phyloP scores from a whole-genome alignment of 2,113 vertebrate species.

The Onychostoma macrolepis region DNA sequence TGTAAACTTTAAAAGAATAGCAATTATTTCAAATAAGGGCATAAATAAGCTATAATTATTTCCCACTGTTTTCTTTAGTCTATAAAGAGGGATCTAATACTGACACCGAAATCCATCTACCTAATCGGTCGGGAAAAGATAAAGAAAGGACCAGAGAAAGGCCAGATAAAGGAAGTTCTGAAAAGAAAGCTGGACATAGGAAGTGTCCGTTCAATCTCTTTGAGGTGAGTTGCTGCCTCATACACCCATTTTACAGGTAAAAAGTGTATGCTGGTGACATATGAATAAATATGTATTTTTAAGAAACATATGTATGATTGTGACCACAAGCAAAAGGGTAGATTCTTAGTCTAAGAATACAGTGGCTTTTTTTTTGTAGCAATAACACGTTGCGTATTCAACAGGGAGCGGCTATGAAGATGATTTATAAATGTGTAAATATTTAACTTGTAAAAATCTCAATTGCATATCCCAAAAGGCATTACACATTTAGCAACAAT shows the following conservation, averaged over 20 bases:
- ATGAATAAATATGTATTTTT: background rate
- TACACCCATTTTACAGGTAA: background rate
- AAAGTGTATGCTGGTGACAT: background rate
- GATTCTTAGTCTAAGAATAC: background rate
- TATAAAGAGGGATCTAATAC: constrained; percentile 94
- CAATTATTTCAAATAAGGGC: background rate
- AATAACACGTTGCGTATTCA: background rate
- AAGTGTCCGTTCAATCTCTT: constrained; percentile 80
- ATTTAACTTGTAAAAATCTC: background rate
- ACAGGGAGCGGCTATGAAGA: background rate
- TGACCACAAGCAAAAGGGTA: background rate
- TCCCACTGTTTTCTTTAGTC: constrained; percentile 70
- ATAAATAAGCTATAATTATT: background rate
- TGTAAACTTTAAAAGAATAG: too few species aligned
- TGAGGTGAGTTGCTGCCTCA: constrained; percentile 71
- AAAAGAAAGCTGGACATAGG: constrained; percentile 92
- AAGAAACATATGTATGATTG: background rate
- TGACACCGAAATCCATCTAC: constrained; percentile 91
- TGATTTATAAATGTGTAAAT: background rate
- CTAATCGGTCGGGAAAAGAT: constrained; percentile 94
- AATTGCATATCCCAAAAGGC: background rate
- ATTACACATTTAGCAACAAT: background rate
- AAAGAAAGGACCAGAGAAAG: constrained; percentile 95
- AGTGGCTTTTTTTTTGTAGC: background rate
- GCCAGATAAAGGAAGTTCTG: constrained; percentile 91